Evolutionary conservation across 2,113 vertebrate species (phyloP).

Genomic region (Crotalus helleri): DNA sequence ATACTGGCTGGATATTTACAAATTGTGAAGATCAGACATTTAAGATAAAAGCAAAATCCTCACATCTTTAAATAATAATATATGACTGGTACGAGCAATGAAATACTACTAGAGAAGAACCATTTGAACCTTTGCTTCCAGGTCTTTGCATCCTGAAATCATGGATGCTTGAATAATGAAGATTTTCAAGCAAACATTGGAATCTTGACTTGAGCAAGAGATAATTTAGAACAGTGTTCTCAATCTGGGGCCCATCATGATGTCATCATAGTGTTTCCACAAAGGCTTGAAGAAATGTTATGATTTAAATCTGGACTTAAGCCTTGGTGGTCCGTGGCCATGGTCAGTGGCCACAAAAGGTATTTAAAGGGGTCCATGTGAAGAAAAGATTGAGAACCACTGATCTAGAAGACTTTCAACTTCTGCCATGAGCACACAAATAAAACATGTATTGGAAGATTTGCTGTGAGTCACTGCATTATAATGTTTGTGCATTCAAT

Average conservation of each 20-base stretch:
- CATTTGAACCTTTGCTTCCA: neutral
- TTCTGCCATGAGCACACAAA: neutral
- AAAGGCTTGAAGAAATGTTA: no score
- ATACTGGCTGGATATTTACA: neutral
- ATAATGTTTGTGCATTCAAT: no score
- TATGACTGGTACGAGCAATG: neutral
- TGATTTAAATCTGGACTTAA: no score
- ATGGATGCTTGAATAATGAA: neutral
- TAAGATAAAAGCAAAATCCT: neutral
- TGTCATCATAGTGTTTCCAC: no score
- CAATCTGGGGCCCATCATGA: no score
- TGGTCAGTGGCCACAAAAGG: no score
- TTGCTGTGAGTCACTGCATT: neutral
- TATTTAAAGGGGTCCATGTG: no score
- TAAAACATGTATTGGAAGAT: neutral
- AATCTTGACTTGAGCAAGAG: neutral
- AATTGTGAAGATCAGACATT: neutral
- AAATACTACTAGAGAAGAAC: neutral
- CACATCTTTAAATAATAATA: no score
- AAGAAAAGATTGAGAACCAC: no score
- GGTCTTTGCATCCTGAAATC: neutral
- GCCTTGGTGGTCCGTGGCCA: no score
- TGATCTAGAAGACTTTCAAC: neutral
- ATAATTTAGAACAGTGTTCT: neutral
- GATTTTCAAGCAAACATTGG: neutral